phyloP scores from a whole-genome alignment of 2,797 vertebrate genomes.

The Zenarchopterus dispar region DNA sequence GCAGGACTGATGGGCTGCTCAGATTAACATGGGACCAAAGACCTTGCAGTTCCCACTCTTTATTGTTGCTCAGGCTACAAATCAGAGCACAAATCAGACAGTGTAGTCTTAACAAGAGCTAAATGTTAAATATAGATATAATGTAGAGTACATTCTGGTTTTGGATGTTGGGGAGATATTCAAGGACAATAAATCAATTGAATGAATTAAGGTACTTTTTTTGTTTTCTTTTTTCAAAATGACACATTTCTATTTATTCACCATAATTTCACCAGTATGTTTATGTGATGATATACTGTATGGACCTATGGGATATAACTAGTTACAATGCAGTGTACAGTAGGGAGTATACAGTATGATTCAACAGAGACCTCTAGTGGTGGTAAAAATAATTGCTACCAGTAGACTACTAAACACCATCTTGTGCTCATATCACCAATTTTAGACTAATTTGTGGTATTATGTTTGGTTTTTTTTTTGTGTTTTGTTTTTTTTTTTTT shows the following conservation, averaged over 20 bases:
- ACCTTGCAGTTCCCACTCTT: constrained; percentile 82
- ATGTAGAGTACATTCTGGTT: background rate
- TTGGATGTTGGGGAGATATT: background rate
- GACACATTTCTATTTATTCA: too few species aligned
- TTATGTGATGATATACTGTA: constrained; percentile 4
- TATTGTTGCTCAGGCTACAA: constrained; percentile 82
- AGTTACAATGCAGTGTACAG: background rate
- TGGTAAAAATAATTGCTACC: background rate
- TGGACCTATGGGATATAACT: constrained; percentile 1
- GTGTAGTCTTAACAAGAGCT: constrained; percentile 2
- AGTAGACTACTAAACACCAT: too few species aligned
- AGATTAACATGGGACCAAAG: constrained; percentile 90
- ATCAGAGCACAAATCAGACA: constrained; percentile 15
- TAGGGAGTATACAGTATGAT: background rate
- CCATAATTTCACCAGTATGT: too few species aligned
- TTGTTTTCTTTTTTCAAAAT: too few species aligned
- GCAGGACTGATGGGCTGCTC: constrained; percentile 84
- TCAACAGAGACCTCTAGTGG: constrained; percentile 70
- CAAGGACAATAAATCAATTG: background rate
- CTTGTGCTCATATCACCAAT: too few species aligned
- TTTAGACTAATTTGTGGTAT: too few species aligned
- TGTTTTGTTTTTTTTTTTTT: too few species aligned
- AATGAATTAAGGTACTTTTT: too few species aligned
- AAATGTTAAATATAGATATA: constrained; percentile 25
- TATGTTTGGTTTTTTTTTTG: too few species aligned